Evolutionary conservation across 2,113 vertebrate species (phyloP), one percentile per base, ranked within the genome.

Genomic region (Gymnogyps californianus): DNA sequence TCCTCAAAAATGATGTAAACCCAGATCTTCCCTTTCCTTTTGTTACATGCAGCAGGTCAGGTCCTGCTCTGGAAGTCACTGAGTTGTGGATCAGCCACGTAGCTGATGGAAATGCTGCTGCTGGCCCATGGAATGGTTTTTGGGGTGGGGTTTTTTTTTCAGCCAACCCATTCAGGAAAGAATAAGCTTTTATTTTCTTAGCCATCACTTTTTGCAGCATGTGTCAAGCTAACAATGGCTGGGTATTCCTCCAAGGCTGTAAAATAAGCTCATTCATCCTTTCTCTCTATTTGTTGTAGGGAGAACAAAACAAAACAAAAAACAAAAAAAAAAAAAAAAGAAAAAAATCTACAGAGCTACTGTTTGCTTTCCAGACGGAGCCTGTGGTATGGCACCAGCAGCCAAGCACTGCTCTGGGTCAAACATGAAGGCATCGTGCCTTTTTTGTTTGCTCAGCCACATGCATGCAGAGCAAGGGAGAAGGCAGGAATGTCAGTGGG

Each of bases 241-340:
- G 69, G 69, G 64, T 96, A 87, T 93, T 92, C 65, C 89, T 90
- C 76, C 2, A 5, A 93, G 86, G 72, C 85, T 95, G 72, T 71
- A 83, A 92, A 93, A 93, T 92, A 84, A 95, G 76, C 92, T 87
- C 86, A 89, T 95, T 97, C 92, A 93, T 87, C 80, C 72, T 81
- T 91, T 82, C 62, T 72, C 61, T 85, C 49, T 89, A 6, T 83
- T 82, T 95, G 51, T 80, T 90, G 61, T 36, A 40, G 54, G 59
- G 46, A 79, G 28, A 83, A 52, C 21, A 81, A 67, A 78, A 52
- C 31, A 62, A 78, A 40, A 42, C 3, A 29, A 31, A 44, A 21
- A 11, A 13, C 29, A 21, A 57, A 31, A 12, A 20, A 16, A 11
- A 21, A 22, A 32, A 18, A 22, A 12, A 55, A 24, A 3, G 13